A percentile compares a stretch with the other conserved stretches of the same genome.
Conservation (phyloP, 1,140 invertebrate species). For the Drosophila sproati region DNA sequence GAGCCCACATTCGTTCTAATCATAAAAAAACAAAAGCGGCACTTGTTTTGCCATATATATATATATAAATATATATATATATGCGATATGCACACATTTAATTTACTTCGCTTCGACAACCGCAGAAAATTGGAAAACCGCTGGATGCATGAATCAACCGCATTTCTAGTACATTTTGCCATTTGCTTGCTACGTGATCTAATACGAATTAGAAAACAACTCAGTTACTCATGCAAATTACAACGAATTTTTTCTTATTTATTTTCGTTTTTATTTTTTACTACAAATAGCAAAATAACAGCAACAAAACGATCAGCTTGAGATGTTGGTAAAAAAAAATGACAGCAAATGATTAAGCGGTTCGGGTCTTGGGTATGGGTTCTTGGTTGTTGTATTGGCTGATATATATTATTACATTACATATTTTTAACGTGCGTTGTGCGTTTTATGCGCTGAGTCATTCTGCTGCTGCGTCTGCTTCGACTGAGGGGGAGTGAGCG, state of each 20-base stretch:
- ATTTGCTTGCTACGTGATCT: slow-evolving; percentile 35
- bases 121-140: slow-evolving; percentile 3
- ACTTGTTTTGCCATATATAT: slow-evolving; percentile 39
- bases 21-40: slow-evolving; percentile 53
- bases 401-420: background rate
- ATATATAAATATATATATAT: slow-evolving; percentile 1
- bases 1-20: slow-evolving; percentile 46
- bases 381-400: background rate
- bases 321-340: slow-evolving; percentile 5
- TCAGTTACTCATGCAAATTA: slow-evolving; percentile 27
- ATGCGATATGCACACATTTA: slow-evolving; percentile 7
- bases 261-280: background rate
- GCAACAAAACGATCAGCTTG: background rate
- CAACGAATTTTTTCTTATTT: background rate
- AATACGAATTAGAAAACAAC: slow-evolving; percentile 13
- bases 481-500: too few species aligned
- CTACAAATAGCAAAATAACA: slow-evolving; percentile 1
- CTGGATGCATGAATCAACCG: slow-evolving; percentile 24
- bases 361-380: background rate
- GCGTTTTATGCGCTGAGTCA: slow-evolving; percentile 28
- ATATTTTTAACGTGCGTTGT: slow-evolving; percentile 26
- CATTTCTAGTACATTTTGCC: slow-evolving; percentile 6
- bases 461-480: background rate
- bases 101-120: slow-evolving; percentile 10
- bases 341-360: slow-evolving; percentile 20